Base-by-base conservation (phyloP, 23 tunicate species). In the Styela clava region DNA sequence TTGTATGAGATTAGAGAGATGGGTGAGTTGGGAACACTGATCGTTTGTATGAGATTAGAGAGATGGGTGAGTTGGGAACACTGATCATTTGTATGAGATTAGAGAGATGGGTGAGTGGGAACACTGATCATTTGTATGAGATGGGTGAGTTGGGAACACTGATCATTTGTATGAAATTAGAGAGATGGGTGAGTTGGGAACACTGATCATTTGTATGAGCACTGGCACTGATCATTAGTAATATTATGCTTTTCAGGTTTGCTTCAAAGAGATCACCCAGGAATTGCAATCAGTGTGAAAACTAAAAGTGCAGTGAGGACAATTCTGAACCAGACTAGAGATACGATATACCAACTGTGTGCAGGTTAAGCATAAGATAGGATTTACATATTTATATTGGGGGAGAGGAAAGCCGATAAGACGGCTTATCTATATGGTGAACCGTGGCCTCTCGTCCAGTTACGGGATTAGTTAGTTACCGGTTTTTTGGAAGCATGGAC, bases 201-300 rank as follows among this genome's bases (percentile, higher is more conserved):
- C 56, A 44, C 56, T 44, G 56, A 44, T 44, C 9, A 7, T 44
- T 12, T 5, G 56, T 7, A 44, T 7, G 56, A 44, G 12, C 56
- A 44, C 56, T 44, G 56, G 56, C 12, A 12, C 56, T 24, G 44
- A 73, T 25, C 31, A 1, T 25, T 29, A 16, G 31, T 18, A n/a
- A 67, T 67, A 24, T 16, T 29, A 0, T 27, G 30, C 16, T 71
- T 71, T 32, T 12, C 51, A 90, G 96, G 91, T 73, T 56, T 86
- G 35, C 97, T 91, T 19, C 97, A 91, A 69, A 74, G 97, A 24
- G 97, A 92, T 33, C 85, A 92, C 68, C 88, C 91, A 30, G 89
- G 97, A 20, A 84, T 92, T 0, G 88, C 86, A 16, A 87, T 92
- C 73, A 87, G 97, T 31, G 89, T 92, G 24, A 92, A 92, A 37